Percentiles rank a stretch among this genome's conserved stretches.
Evolutionary conservation across 2,888 invertebrate species (phyloP).

Genomic region (Synergus laeviventris): DNA sequence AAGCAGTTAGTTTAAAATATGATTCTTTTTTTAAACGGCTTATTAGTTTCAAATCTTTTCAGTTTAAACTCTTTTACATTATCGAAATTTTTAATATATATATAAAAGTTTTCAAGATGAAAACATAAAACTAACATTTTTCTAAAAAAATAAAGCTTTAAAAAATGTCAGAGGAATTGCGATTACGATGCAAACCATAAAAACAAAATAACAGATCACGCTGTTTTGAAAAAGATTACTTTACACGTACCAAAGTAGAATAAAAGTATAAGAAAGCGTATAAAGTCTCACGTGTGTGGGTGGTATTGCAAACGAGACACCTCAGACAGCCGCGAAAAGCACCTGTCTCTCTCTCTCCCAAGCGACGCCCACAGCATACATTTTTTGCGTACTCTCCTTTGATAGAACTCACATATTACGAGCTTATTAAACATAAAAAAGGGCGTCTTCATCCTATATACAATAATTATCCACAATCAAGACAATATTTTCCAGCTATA

Average conservation of each 20-base stretch:
- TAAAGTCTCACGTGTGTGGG: neutral
- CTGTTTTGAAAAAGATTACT: neutral
- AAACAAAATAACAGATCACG: neutral
- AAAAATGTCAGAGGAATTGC: too few species aligned
- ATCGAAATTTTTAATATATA: too few species aligned
- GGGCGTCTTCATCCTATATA: neutral
- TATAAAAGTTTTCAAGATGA: too few species aligned
- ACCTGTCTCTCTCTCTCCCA: neutral
- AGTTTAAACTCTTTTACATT: too few species aligned
- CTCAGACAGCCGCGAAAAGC: slow-evolving; percentile 16
- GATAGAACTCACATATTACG: neutral
- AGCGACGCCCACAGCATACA: neutral
- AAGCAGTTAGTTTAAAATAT: neutral
- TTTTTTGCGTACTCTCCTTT: neutral
- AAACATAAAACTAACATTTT: too few species aligned
- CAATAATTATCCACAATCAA: neutral
- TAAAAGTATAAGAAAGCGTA: slow-evolving; percentile 20
- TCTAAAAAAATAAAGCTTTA: too few species aligned
- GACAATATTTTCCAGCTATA: neutral
- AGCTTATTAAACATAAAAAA: neutral
- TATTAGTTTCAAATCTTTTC: too few species aligned
- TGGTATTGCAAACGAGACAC: neutral
- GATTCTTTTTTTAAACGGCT: neutral
- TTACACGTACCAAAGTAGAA: neutral
- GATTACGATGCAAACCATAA: neutral